These are phyloP conservation scores for Calephelis nemesis DNA, from an alignment of 1,140 invertebrate species.

Conservation along the genomic window DNA sequence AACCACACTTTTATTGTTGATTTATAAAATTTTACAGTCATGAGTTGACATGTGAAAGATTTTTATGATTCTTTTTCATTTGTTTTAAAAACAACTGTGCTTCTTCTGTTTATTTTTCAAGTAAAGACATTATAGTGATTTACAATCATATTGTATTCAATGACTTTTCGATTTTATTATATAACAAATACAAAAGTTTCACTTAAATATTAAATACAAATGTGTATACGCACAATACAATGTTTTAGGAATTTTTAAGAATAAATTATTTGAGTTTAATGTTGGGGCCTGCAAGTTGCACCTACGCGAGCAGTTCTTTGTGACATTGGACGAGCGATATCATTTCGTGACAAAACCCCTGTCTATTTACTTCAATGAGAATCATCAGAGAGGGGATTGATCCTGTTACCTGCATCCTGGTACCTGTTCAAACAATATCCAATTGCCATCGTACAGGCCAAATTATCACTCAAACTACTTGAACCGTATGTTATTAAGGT, in stretches of 20 bases:
- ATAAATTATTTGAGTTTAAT: constrained; percentile 13
- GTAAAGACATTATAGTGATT: not conserved
- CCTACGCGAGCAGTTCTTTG: not conserved
- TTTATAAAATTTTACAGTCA: too few species aligned
- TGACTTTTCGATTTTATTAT: constrained; percentile 15
- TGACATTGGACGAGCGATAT: not conserved
- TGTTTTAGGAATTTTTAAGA: not conserved
- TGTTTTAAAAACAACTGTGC: too few species aligned
- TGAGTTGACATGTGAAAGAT: too few species aligned
- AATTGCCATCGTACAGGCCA: constrained; percentile 12
- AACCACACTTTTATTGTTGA: too few species aligned
- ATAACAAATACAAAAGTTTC: constrained; percentile 10
- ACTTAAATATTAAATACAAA: constrained; percentile 17
- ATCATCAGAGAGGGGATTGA: constrained; percentile 19
- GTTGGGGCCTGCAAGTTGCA: not conserved
- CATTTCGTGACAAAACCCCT: constrained; percentile 11
- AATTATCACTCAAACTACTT: not conserved
- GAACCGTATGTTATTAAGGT: too few species aligned
- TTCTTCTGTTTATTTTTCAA: not conserved
- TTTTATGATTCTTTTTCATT: too few species aligned
- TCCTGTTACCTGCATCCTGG: too few species aligned
- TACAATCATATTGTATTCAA: constrained; percentile 18
- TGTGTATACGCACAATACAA: constrained; percentile 13
- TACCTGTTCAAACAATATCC: constrained; percentile 1
- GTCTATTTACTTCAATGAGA: constrained; percentile 20